Conservation (phyloP, 2,888 invertebrate genomes). For the Xestia xanthographa region DNA sequence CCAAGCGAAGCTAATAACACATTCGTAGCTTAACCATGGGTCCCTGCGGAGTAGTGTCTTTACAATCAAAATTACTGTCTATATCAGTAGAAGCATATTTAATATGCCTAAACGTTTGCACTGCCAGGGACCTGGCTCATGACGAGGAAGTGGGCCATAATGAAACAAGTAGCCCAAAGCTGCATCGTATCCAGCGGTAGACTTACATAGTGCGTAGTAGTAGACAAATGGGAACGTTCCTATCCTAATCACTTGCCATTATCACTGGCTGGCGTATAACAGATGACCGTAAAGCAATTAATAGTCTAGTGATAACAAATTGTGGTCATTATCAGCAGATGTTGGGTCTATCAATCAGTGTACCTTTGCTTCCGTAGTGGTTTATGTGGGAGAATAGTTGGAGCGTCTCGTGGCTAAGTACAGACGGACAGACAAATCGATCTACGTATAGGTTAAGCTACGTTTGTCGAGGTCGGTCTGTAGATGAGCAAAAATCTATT, state of each 20-base stretch:
- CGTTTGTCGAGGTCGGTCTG: not conserved
- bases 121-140: not conserved
- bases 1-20: not conserved
- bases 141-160: not conserved
- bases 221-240: not conserved
- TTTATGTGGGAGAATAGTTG: not conserved
- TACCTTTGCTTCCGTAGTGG: not conserved
- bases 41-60: not conserved
- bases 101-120: not conserved
- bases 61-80: not conserved
- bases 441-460: too few relatives aligned
- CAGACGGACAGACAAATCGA: not conserved
- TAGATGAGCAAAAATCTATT: not conserved
- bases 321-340: constrained; percentile 2
- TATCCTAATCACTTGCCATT: constrained; percentile 11
- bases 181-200: not conserved
- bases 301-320: constrained; percentile 22
- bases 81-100: not conserved
- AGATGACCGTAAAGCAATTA: constrained; percentile 26
- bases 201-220: not conserved
- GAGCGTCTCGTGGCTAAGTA: not conserved
- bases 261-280: not conserved
- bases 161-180: not conserved
- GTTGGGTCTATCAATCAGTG: constrained; percentile 9
- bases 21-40: not conserved